These are phyloP conservation scores for Thymallus thymallus DNA, from an alignment of 2,113 vertebrate genomes.

Conservation along the genomic window DNA sequence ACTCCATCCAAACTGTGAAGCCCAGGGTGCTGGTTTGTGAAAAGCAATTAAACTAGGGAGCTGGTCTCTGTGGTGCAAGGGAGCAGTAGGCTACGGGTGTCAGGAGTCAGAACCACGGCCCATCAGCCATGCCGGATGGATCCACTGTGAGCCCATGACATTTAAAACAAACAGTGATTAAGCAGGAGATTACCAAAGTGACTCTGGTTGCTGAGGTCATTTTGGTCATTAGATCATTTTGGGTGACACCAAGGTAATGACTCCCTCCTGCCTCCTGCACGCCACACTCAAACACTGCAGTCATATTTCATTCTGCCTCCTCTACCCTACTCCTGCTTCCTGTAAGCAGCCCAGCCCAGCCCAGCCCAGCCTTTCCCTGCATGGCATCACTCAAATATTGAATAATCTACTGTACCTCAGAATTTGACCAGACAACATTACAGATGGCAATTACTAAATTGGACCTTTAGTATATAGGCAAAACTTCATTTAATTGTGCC, in stretches of 20 bases:
- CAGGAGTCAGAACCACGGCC: constrained; percentile 6
- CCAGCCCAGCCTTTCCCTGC: too few species aligned
- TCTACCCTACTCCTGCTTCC: too few species aligned
- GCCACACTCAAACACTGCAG: not conserved
- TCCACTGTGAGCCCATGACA: constrained; percentile 18
- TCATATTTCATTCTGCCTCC: constrained; percentile 20
- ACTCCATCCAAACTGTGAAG: not conserved
- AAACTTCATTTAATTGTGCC: too few species aligned
- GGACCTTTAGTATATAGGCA: too few species aligned
- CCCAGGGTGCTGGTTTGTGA: not conserved
- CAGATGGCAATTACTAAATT: too few species aligned
- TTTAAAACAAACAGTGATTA: constrained; percentile 44
- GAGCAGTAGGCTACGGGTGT: not conserved
- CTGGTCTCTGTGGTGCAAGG: not conserved
- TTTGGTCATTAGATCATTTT: constrained; percentile 21
- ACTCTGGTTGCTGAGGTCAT: constrained; percentile 18
- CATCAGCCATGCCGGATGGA: constrained; percentile 1
- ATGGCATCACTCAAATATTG: too few species aligned
- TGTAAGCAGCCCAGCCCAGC: too few species aligned
- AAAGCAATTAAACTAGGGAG: constrained; percentile 13
- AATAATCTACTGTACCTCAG: too few species aligned
- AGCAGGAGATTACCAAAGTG: constrained; percentile 31
- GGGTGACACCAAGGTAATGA: constrained; percentile 19
- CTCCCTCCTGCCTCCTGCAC: not conserved
- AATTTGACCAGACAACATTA: too few species aligned